Evolutionary conservation across 2,113 vertebrate genomes (phyloP).

Genomic region (Hemiprocne comata): DNA sequence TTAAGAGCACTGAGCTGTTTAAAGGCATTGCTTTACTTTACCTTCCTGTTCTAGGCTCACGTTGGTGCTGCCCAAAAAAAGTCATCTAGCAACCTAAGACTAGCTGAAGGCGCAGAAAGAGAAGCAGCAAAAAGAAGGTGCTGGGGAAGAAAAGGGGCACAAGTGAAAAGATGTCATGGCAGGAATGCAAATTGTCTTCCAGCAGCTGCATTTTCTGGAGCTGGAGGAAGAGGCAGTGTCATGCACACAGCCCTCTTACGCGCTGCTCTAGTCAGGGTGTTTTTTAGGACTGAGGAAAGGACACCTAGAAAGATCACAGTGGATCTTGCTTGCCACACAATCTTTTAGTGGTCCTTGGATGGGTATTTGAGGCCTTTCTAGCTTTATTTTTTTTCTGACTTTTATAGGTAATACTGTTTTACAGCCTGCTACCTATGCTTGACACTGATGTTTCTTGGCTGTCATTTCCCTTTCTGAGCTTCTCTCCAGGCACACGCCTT

Average conservation of each 20-base stretch:
- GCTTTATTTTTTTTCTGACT: background rate
- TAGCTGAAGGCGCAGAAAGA: background rate
- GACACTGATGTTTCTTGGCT: background rate
- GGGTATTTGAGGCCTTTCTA: background rate
- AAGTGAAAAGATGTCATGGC: rapidly evolving
- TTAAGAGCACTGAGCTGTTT: background rate
- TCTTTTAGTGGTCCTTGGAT: background rate
- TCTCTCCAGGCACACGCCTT: background rate
- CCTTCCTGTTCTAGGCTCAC: background rate
- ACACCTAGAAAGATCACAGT: background rate
- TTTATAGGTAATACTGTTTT: background rate
- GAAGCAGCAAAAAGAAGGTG: background rate
- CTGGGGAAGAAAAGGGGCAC: background rate
- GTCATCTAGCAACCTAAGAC: background rate
- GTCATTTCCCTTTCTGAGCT: background rate
- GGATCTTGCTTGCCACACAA: background rate
- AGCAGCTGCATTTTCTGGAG: background rate
- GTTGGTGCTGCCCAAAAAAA: background rate
- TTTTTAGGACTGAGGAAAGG: background rate
- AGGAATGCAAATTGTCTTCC: background rate
- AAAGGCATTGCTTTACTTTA: background rate
- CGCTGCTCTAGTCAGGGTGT: background rate
- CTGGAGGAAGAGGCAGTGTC: background rate
- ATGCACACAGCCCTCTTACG: no score
- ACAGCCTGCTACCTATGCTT: background rate